Percentiles rank a stretch among this genome's conserved stretches.
These are phyloP conservation scores for Caenorhabditis sp. DNA, from an alignment of 2,888 invertebrate genomes.

Conservation along the genomic window DNA sequence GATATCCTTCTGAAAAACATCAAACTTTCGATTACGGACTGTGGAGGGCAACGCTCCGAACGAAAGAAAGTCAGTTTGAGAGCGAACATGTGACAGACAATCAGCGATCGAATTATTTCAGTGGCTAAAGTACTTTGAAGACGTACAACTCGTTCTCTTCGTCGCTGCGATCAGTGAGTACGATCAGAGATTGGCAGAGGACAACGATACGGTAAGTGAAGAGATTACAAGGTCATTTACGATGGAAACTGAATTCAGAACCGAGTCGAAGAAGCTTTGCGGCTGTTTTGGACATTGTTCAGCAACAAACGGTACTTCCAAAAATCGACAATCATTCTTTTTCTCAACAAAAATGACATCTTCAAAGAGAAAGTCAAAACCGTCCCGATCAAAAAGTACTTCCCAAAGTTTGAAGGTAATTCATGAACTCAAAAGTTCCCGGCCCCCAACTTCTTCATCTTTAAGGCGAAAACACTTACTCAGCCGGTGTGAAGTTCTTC, in stretches of 20 bases:
- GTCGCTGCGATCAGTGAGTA: conserved; percentile 75
- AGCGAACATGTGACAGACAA: not conserved
- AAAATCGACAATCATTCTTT: conserved; percentile 74
- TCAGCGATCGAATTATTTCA: conserved; percentile 17
- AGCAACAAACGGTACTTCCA: conserved; percentile 68
- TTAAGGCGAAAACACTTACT: conserved; percentile 66
- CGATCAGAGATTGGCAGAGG: conserved; percentile 72
- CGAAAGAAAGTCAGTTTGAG: conserved; percentile 61
- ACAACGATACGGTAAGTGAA: conserved; percentile 65
- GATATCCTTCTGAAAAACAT: conserved; percentile 69
- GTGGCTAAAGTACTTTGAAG: conserved; percentile 76
- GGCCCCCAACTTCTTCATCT: conserved; percentile 5
- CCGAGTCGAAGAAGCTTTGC: conserved; percentile 73
- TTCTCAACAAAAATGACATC: conserved; percentile 77
- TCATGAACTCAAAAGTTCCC: no score
- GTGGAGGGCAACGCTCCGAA: conserved; percentile 76
- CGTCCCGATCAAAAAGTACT: conserved; percentile 63
- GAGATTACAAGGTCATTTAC: not conserved
- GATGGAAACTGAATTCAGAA: conserved; percentile 64
- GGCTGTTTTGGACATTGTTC: conserved; percentile 69
- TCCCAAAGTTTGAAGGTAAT: conserved; percentile 67
- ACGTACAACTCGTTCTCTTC: conserved; percentile 73
- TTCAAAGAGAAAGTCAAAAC: conserved; percentile 72
- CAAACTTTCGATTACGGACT: conserved; percentile 67
- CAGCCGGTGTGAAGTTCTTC: conserved; percentile 64